Base-by-base conservation (phyloP, 2,797 vertebrate species). In the Sciaenops ocellatus region DNA sequence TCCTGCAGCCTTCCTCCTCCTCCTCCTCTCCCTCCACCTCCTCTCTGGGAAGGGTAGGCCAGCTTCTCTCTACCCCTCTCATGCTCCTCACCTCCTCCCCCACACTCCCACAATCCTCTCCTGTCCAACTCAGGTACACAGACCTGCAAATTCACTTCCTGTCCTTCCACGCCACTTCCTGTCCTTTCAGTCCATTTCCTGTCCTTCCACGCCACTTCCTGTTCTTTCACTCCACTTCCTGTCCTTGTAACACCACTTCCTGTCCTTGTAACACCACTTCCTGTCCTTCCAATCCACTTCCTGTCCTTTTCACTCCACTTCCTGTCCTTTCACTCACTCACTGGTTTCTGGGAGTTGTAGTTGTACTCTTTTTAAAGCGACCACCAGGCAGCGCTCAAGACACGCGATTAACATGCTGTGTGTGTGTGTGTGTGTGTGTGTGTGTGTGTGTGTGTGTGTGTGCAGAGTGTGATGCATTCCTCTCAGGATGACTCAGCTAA, bases 1-100 rank as follows among this genome's bases (percentile, higher is more conserved):
- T 96, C 94, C 95, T 93, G 88, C 91, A 92, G 91, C 90, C 88
- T 82, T 90, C 85, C 77, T 91, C 90, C 94, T 97, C 96, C 93
- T 97, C 95, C 91, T 96, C 95, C 87, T 95, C 95, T 94, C 95
- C 96, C 90, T 97, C 95, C 95, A 95, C 93, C 91, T 95, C 95
- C 93, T 96, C 95, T 94, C 89, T 97, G 93, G 96, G 92, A 95
- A 97, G 96, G 96, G 96, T 96, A 97, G 96, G 96, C 93, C 94
- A 90, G 84, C 89, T 62, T 85, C 86, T 84, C 71, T 90, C 69
- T 78, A 8, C 57, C 56, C 18, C 47, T 6, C 56, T 11, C 50
- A 1, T 41, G 26, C n/a, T 30, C 3, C 55, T 51, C 57, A 28
- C 28, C 61, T 22, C 67, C 59, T 52, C 17, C 24, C 34, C 7